Conservation (phyloP, 2,888 invertebrate genomes). For the Hipparchia semele region DNA sequence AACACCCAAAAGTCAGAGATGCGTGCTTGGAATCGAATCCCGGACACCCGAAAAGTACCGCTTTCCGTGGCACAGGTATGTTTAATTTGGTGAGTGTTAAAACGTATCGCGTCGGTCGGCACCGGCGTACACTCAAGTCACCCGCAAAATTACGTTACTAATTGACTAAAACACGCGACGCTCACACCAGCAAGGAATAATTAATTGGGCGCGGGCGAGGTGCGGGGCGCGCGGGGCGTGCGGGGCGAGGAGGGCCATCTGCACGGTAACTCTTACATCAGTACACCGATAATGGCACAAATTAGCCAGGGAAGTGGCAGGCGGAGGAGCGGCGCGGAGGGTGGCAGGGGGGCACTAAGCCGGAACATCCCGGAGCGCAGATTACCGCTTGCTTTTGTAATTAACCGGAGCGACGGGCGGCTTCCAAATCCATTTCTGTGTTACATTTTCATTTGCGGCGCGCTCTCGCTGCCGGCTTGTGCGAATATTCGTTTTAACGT, state of each 20-base stretch:
- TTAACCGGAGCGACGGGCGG: slow-evolving; percentile 83
- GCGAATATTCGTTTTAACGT: slow-evolving; percentile 67
- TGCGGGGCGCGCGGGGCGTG: slow-evolving; percentile 47
- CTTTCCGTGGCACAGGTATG: slow-evolving; percentile 27
- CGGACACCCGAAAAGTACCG: too few relatives aligned
- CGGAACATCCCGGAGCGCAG: slow-evolving; percentile 83
- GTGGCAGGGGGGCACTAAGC: slow-evolving; percentile 73
- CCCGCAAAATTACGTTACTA: slow-evolving; percentile 83
- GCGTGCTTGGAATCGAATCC: too few relatives aligned
- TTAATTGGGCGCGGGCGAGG: slow-evolving; percentile 79
- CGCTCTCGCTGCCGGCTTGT: slow-evolving; percentile 65
- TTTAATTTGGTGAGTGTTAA: slow-evolving; percentile 57
- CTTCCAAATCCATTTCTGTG: slow-evolving; percentile 83
- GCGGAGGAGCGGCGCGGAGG: slow-evolving; percentile 53
- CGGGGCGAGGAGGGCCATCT: slow-evolving; percentile 67
- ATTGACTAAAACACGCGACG: slow-evolving; percentile 83
- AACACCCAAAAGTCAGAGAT: too few relatives aligned
- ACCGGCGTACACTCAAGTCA: slow-evolving; percentile 76
- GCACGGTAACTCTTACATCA: slow-evolving; percentile 83
- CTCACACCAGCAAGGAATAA: slow-evolving; percentile 82
- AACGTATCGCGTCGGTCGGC: slow-evolving; percentile 63
- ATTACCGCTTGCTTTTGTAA: slow-evolving; percentile 84
- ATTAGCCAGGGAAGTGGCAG: slow-evolving; percentile 81
- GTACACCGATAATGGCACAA: slow-evolving; percentile 84
- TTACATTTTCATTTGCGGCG: slow-evolving; percentile 83